Percentiles rank a stretch among this genome's conserved stretches.
Evolutionary conservation across 2,113 vertebrate species (phyloP).

Genomic region (Vidua chalybeata): DNA sequence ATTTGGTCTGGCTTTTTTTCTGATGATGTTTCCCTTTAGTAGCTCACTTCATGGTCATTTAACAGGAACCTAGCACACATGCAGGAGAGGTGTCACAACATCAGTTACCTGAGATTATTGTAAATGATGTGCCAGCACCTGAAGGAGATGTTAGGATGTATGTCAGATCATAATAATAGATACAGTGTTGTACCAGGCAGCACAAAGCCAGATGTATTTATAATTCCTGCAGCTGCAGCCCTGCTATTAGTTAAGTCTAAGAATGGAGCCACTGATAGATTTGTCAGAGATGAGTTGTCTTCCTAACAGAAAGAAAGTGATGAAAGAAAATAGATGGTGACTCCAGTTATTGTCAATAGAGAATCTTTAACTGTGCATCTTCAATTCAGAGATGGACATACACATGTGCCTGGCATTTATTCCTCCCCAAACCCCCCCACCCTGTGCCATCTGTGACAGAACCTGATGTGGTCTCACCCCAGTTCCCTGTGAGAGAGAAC

Average conservation of each 20-base stretch:
- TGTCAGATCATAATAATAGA: slow-evolving; percentile 74
- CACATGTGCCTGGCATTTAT: not conserved
- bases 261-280: slow-evolving; percentile 51
- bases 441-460: not conserved
- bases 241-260: slow-evolving; percentile 68
- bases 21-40: slow-evolving; percentile 20
- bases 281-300: slow-evolving; percentile 50
- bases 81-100: slow-evolving; percentile 47
- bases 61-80: slow-evolving; percentile 21
- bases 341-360: not conserved
- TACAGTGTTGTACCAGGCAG: slow-evolving; percentile 68
- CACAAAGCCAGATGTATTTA: slow-evolving; percentile 76
- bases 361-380: not conserved
- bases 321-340: slow-evolving; percentile 43
- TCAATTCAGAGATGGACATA: not conserved
- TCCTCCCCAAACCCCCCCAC: not conserved
- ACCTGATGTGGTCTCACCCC: not conserved
- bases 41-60: slow-evolving; percentile 53
- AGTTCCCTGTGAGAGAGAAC: not conserved
- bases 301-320: slow-evolving; percentile 45
- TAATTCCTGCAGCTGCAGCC: slow-evolving; percentile 75
- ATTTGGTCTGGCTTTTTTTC: slow-evolving; percentile 49
- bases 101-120: slow-evolving; percentile 71
- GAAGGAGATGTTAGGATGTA: slow-evolving; percentile 70
- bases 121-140: slow-evolving; percentile 72